phyloP scores from a whole-genome alignment of 92 coral and sea anemone genomes.

The Epizoanthus stellaris region DNA sequence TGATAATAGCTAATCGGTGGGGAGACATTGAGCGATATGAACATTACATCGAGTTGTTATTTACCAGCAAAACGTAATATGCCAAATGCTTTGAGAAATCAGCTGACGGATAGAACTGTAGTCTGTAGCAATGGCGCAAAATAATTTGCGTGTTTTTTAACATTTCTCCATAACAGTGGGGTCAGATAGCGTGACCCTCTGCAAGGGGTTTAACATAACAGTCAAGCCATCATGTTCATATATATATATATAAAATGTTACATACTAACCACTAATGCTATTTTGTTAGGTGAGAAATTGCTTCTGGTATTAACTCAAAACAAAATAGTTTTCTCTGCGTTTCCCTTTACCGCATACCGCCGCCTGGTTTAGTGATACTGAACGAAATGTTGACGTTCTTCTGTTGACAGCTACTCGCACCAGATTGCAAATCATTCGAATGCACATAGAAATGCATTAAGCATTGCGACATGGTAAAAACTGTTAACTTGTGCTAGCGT shows the following conservation, averaged over 20 bases:
- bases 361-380: not conserved
- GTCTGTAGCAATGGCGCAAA: not conserved
- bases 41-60: not conserved
- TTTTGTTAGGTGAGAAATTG: not conserved
- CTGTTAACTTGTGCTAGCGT: not conserved
- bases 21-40: not conserved
- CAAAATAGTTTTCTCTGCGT: not conserved
- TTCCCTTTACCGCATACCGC: not conserved
- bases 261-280: constrained; percentile 3
- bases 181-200: constrained; percentile 24
- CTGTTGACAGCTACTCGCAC: no score
- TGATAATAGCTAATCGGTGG: not conserved
- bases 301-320: not conserved
- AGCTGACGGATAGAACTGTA: not conserved
- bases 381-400: not conserved
- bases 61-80: not conserved
- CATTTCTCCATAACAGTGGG: not conserved
- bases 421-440: not conserved
- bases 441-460: not conserved
- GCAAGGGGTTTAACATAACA: constrained; percentile 8
- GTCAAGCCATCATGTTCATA: constrained; percentile 13
- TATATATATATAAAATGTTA: not conserved
- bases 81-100: not conserved
- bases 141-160: not conserved
- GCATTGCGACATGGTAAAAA: not conserved